phyloP scores from a whole-genome alignment of 2,888 invertebrate species.

The Balanococcus diminutus region DNA sequence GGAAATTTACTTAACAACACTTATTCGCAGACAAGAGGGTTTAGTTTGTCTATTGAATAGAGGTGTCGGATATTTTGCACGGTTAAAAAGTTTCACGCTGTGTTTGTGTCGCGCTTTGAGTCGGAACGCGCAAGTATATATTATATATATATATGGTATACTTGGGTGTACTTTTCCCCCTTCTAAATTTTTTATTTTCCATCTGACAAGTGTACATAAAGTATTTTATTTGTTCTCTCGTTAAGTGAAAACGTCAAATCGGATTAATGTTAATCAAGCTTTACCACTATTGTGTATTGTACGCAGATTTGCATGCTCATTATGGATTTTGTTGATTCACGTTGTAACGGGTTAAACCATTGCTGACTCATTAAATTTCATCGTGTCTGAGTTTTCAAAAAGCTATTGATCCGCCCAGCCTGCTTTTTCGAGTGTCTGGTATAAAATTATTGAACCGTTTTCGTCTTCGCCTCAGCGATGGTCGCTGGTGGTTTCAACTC shows the following conservation, averaged over 20 bases:
- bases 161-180: background rate
- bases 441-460: background rate
- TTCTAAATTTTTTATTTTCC: slow-evolving; percentile 16
- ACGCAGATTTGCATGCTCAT: slow-evolving; percentile 35
- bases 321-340: slow-evolving; percentile 25
- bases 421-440: background rate
- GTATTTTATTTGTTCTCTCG: slow-evolving; percentile 52
- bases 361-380: slow-evolving; percentile 25
- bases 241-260: slow-evolving; percentile 51
- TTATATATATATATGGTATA: background rate
- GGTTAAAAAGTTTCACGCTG: slow-evolving; percentile 31
- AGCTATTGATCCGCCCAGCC: background rate
- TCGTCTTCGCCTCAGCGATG: background rate
- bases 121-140: background rate
- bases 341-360: slow-evolving; percentile 17
- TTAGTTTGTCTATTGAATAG: slow-evolving; percentile 32
- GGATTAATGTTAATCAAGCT: slow-evolving; percentile 50
- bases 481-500: background rate
- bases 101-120: slow-evolving; percentile 14
- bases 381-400: slow-evolving; percentile 28
- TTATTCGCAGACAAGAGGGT: slow-evolving; percentile 25
- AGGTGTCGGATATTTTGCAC: slow-evolving; percentile 29
- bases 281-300: slow-evolving; percentile 24
- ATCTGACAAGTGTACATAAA: slow-evolving; percentile 47
- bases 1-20: slow-evolving; percentile 30